Base-by-base conservation (phyloP, 2,888 invertebrate species). In the Ophion ventricosus region DNA sequence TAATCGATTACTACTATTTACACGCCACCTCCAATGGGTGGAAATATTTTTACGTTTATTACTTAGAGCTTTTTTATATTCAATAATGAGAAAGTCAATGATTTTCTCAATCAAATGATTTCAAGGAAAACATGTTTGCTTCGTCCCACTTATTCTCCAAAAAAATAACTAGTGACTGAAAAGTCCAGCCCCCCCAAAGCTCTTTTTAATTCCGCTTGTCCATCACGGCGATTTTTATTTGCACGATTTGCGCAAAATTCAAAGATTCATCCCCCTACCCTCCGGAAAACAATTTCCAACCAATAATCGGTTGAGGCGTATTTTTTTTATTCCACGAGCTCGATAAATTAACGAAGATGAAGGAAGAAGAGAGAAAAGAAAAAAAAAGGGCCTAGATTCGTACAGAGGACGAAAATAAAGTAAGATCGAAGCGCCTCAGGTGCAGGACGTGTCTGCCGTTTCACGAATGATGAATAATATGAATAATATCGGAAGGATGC, bases 401-500 rank as follows among this genome's bases (percentile, higher is more conserved):
- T 43, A 57, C 20, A 66, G 49, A 72, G 43, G 43, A 74, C 29
- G 59, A 67, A 73, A 77, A 77, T 20, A 77, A 70, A 77, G 66
- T 81, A 64, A 77, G 72, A 63, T 79, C 67, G 83, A 83, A 23
- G 67, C 59, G 64, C 73, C 61, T 23, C 57, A 78, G 79, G 82
- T 61, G 84, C 80, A 80, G 74, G 43, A 70, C 72, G 73, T 29
- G 56, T 80, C 77, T 63, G 83, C 75, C 80, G 74, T 84, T 77
- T 64, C 77, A 84, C 83, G 85, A 86, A 86, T 86, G 80, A 86
- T 82, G 84, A 86, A 86, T 86, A 86, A 80, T 69, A 86, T 86
- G 84, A 84, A 86, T 86, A 86, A 73, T 74, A 86, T 84, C 73
- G 82, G 69, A 77, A 84, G 69, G 81, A 81, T 75, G 29, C 43